Percentiles rank a stretch among this genome's conserved stretches.
Evolutionary conservation across 1,140 invertebrate genomes (phyloP).

Genomic region (Meloidogyne exigua): DNA sequence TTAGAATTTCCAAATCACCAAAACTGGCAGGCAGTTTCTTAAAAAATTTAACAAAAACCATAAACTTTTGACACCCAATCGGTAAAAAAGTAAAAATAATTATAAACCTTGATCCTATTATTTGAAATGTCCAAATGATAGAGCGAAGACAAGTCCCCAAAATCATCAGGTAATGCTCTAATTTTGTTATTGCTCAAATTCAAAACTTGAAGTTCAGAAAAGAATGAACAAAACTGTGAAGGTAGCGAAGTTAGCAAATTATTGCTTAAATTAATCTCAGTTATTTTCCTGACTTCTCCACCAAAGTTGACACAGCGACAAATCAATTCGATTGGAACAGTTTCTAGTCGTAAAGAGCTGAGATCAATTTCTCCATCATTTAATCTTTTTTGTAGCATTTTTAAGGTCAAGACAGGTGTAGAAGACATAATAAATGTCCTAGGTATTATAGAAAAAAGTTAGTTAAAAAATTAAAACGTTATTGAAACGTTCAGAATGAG

Average conservation of each 20-base stretch:
- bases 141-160: neutral
- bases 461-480: neutral
- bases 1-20: conserved; percentile 13
- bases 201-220: conserved; percentile 8
- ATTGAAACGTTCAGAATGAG: neutral
- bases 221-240: conserved; percentile 10
- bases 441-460: neutral
- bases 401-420: neutral
- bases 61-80: too few relatives aligned
- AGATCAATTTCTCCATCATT: conserved; percentile 10
- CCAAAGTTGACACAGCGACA: conserved; percentile 12
- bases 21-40: conserved; percentile 17
- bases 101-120: conserved; percentile 13
- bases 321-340: conserved; percentile 15
- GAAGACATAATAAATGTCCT: neutral
- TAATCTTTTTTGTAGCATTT: conserved; percentile 23
- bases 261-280: neutral
- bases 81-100: too few relatives aligned
- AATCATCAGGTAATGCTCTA: conserved; percentile 12
- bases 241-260: conserved; percentile 12
- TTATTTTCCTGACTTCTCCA: conserved; percentile 12
- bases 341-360: conserved; percentile 13
- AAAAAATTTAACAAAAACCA: neutral
- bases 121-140: conserved; percentile 16
- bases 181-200: conserved; percentile 14